Evolutionary conservation across 2,888 invertebrate species (phyloP), one percentile per base, ranked within the genome.

Genomic region (Noctua janthe): DNA sequence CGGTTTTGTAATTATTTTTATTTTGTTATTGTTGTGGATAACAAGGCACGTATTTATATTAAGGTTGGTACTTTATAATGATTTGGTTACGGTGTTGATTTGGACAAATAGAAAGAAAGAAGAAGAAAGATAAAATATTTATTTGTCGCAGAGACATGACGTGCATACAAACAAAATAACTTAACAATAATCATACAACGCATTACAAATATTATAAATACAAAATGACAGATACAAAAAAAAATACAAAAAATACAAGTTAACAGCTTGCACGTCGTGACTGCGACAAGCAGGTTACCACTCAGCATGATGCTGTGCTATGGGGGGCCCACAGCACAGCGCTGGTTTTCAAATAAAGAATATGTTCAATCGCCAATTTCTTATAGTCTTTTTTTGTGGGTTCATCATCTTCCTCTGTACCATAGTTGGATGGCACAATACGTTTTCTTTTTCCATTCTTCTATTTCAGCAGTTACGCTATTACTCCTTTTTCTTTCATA

Each of bases 1-100:
- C 43, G 35, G 75, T 64, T 77, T 76, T 66, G 71, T 75, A 75
- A 66, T 82, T 81, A 72, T 54, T 85, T 84, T 74, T 51, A 62
- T 81, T 59, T 47, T 59, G 76, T 56, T 47, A 29, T 82, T 39
- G 39, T n/a, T 56, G 11, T 59, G 11, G n/a, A 56, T 23, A 56
- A 23, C 23, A 54, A 54, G 51, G 1, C 51, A 51, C 51, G 51
- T 20, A 51, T 51, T 51, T 51, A 51, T 11, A 47, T 47, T 17
- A 5, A 49, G 4, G 2, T 49, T 5, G 15, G 15, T 51, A 17
- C 51, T 51, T 20, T 8, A 8, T 20, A 10, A 56, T 23, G 0
- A 29, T 29, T 29, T 10, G 56, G 23, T 23, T 2, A 56, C 8
- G 4, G 10, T 0, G 23, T 56, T 56, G 23, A 10, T 23, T 23